A percentile compares a stretch with the other conserved stretches of the same genome.
Conservation (phyloP, 2,797 vertebrate species). For the Dermochelys coriacea region DNA sequence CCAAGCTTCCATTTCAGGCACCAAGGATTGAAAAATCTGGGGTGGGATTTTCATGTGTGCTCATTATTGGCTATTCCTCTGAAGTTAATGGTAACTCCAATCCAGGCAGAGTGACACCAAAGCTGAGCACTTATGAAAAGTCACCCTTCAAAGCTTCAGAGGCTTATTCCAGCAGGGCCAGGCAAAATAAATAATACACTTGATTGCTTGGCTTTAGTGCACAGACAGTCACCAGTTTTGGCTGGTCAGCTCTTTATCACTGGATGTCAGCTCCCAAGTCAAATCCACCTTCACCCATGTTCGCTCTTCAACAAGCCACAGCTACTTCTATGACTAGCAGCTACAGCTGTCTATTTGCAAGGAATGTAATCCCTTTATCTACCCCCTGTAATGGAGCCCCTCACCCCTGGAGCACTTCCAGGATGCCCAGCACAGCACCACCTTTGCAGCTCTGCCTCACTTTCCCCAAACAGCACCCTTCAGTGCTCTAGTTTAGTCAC, state of each 20-base stretch:
- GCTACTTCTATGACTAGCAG: neutral
- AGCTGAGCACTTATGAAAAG: neutral
- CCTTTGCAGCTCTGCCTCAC: too few relatives aligned
- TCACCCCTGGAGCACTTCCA: too few relatives aligned
- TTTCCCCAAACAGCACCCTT: too few relatives aligned
- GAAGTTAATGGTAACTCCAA: neutral
- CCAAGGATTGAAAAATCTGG: neutral
- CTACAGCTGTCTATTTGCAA: neutral
- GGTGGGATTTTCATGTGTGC: neutral
- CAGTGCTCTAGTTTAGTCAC: too few relatives aligned
- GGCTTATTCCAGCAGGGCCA: neutral
- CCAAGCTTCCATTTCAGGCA: neutral
- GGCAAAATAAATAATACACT: neutral
- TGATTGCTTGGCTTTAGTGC: neutral
- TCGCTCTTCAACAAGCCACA: neutral
- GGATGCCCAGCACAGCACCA: too few relatives aligned
- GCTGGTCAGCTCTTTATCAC: neutral
- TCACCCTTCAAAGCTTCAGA: neutral
- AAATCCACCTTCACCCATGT: constrained; percentile 27
- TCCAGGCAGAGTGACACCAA: neutral
- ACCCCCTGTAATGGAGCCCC: neutral
- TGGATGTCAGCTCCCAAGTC: neutral
- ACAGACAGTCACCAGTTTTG: neutral
- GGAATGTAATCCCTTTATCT: neutral
- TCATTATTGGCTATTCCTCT: neutral